Evolutionary conservation across 2,113 vertebrate genomes (phyloP), one percentile per base, ranked within the genome.

Genomic region (Collichthys lucidus): DNA sequence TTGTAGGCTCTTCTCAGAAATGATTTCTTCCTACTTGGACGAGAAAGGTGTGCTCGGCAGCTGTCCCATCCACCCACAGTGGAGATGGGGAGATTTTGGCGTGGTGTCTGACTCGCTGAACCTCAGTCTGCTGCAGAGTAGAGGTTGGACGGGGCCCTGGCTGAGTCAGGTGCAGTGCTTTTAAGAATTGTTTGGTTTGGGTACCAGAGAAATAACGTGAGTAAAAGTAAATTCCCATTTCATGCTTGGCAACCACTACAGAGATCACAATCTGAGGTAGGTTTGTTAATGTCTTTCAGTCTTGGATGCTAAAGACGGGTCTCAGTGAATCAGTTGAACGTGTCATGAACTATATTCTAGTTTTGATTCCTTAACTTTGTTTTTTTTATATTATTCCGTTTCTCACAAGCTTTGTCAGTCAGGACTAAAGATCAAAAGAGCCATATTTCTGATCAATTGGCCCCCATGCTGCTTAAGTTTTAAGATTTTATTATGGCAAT

Each of bases 1-100:
- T 49, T 74, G 44, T 55, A 14, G 35, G 2, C 63, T 84, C 61
- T 90, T 89, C 90, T 91, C 82, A 84, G 85, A 88, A 91, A 85
- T 61, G 4, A 78, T 70, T 77, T 90, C 50, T 79, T 85, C 70
- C 76, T 77, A 52, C 79, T 85, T 77, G 84, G 84, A 91, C 65
- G 68, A 84, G 66, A 67, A 47, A 77, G 73, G 74, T 73, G 70
- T 87, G 80, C 20, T 55, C 16, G 74, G 77, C 89, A 74, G 66
- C 82, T 68, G 81, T 82, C 77, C 61, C 68, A 35, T 72, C 78
- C 83, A 66, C 68, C 78, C 83, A 35, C 78, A 19, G 77, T 53
- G 2, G 46, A 69, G 67, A 65, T 46, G 20, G 63, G 74, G 74
- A 76, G 80, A 46, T 71, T 70, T 79, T 76, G 65, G 40, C 40